Conservation (phyloP, 2,888 invertebrate genomes). For the Carpatolechia fugitivella region DNA sequence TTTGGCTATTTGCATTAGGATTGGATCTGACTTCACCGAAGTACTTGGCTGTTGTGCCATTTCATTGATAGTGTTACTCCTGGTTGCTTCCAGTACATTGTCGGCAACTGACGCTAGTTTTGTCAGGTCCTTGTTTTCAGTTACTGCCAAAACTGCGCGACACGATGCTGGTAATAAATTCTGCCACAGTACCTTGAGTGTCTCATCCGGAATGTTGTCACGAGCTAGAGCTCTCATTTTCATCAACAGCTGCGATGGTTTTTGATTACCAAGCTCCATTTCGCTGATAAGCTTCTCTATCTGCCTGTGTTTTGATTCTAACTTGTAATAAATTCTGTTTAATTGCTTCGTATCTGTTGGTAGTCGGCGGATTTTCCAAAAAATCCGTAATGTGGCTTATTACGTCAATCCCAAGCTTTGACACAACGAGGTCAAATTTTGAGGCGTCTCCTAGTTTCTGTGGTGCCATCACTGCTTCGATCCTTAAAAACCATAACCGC, state of each 20-base stretch:
- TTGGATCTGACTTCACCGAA: too few species aligned
- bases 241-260: slow-evolving; percentile 16
- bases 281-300: slow-evolving; percentile 21
- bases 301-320: slow-evolving; percentile 19
- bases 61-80: too few species aligned
- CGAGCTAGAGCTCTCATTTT: slow-evolving; percentile 18
- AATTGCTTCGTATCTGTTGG: slow-evolving; percentile 16
- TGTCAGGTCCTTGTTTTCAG: slow-evolving; percentile 5
- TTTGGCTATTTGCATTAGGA: too few species aligned
- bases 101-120: slow-evolving; percentile 11
- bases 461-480: too few species aligned
- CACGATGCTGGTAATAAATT: slow-evolving; percentile 11
- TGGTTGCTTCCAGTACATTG: too few species aligned
- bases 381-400: slow-evolving; percentile 28
- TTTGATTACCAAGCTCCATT: slow-evolving; percentile 20
- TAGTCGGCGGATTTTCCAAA: slow-evolving; percentile 16
- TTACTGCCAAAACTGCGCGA: too few species aligned
- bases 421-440: too few species aligned
- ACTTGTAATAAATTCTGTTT: too few species aligned
- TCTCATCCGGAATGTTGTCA: slow-evolving; percentile 12
- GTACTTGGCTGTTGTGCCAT: too few species aligned
- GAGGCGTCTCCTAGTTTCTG: too few species aligned
- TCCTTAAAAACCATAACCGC: too few species aligned
- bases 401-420: slow-evolving; percentile 25
- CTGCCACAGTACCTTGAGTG: slow-evolving; percentile 15